Percentiles rank a stretch among this genome's conserved stretches.
phyloP scores from a whole-genome alignment of 1,140 invertebrate genomes.

The Lysiphlebus fabarum region DNA sequence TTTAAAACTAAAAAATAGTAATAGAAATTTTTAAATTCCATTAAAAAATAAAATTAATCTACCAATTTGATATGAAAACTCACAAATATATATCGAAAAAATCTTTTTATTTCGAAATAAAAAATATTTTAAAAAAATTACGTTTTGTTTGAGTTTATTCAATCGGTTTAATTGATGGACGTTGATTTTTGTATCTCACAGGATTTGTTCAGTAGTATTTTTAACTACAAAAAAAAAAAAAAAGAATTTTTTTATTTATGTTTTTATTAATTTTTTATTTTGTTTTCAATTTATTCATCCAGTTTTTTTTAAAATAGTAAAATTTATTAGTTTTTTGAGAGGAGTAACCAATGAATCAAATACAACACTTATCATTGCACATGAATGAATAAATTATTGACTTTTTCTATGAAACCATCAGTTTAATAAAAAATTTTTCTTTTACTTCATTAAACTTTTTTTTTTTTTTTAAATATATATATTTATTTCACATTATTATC shows the following conservation, averaged over 20 bases:
- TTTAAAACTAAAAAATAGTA: too few species aligned
- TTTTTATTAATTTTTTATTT: constrained; percentile 9
- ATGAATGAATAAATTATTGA: too few species aligned
- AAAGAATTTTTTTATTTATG: neutral
- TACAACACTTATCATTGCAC: too few species aligned
- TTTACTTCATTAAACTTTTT: too few species aligned
- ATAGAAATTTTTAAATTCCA: too few species aligned
- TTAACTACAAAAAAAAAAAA: neutral
- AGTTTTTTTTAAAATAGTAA: constrained; percentile 2
- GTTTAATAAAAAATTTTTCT: too few species aligned
- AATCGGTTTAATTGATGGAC: constrained; percentile 12
- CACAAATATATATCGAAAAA: neutral
- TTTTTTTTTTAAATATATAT: too few species aligned
- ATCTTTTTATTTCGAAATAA: neutral
- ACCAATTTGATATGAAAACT: too few species aligned
- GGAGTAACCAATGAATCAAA: neutral
- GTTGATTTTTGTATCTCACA: constrained; percentile 13
- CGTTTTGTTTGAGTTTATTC: constrained; percentile 3
- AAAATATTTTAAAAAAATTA: too few species aligned
- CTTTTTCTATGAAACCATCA: too few species aligned
- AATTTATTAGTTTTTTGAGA: constrained; percentile 13
- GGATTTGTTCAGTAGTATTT: constrained; percentile 6
- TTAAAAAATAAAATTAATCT: too few species aligned
- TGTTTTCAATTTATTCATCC: neutral
- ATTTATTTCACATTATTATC: too few species aligned